Evolutionary conservation across 1,140 invertebrate genomes (phyloP), one percentile per base, ranked within the genome.

Genomic region (Euwallacea similis): DNA sequence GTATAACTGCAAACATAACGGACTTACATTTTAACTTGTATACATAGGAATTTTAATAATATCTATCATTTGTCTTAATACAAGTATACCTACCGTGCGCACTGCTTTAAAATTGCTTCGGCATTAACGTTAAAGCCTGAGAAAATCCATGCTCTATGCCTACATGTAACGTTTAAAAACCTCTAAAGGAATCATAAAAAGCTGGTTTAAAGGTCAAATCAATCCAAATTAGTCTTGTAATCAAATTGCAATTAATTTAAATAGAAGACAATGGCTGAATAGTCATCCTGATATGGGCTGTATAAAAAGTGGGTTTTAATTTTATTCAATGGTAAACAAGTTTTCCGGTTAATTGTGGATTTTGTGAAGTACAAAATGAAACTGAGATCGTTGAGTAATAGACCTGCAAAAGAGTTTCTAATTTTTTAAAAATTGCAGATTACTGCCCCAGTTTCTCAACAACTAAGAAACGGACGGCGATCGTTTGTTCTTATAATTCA

Each of bases 1-100:
- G 15, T 46, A 42, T 62, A 62, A 62, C 60, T 62, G 60, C 42
- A 62, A 62, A 43, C 11, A 8, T 62, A 62, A 62, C 60, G 60
- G 60, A 43, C 42, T 46, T 46, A n/a, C 42, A 46, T 43, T 62
- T 46, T 62, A 33, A 33, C 21, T 33, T 33, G 21, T 33, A 33
- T 33, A 33, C 21, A 15, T 11, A 62, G 10, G 60, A 7, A 62
- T 62, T 62, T 62, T 62, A 43, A 62, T 62, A 56, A 56, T 21
- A 50, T 50, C 13, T 33, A 33, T 33, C 21, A 33, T 33, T 33
- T 33, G 21, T 33, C 21, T 33, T 33, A 33, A 33, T 33, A 33
- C 21, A 33, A 33, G 21, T 33, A 4, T 33, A 33, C 21, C 21
- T 33, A 33, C 21, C 4, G 21, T 33, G 21, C 21, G 21, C 21